These are phyloP conservation scores for Calidris pugnax DNA, from an alignment of 2,113 vertebrate species.

Conservation along the genomic window DNA sequence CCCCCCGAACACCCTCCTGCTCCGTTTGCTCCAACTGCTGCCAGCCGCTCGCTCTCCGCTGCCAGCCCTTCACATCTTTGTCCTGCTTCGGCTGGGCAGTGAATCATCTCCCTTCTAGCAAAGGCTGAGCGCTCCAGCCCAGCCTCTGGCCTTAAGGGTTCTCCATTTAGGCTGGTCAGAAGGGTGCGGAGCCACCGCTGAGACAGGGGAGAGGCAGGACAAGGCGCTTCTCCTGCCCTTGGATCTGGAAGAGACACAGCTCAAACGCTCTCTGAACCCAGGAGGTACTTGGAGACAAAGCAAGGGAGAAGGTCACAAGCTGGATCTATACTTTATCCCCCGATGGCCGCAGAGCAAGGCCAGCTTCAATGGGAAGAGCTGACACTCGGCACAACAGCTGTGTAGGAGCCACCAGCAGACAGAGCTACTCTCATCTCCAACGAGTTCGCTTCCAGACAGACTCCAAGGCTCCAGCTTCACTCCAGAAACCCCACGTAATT, in stretches of 20 bases:
- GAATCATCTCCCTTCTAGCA: background rate
- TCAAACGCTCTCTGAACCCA: background rate
- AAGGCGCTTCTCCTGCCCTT: background rate
- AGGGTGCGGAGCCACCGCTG: background rate
- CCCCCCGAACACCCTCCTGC: background rate
- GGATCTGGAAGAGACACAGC: background rate
- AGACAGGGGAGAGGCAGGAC: background rate
- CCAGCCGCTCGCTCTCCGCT: background rate
- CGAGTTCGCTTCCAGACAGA: rapidly evolving
- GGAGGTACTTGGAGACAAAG: background rate
- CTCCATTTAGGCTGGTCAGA: background rate
- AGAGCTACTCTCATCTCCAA: background rate
- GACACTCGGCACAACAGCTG: rapidly evolving
- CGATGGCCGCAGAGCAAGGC: background rate
- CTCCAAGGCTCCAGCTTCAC: background rate
- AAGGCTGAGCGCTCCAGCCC: background rate
- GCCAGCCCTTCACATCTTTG: background rate
- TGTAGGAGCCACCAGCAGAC: background rate
- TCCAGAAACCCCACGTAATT: background rate
- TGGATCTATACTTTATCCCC: background rate
- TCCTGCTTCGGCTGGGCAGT: background rate
- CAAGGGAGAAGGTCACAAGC: background rate
- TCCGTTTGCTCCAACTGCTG: background rate
- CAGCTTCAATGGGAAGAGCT: background rate
- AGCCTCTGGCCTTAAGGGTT: background rate